These are phyloP conservation scores for Manduca sexta DNA, from an alignment of 1,140 invertebrate genomes.

Conservation along the genomic window DNA sequence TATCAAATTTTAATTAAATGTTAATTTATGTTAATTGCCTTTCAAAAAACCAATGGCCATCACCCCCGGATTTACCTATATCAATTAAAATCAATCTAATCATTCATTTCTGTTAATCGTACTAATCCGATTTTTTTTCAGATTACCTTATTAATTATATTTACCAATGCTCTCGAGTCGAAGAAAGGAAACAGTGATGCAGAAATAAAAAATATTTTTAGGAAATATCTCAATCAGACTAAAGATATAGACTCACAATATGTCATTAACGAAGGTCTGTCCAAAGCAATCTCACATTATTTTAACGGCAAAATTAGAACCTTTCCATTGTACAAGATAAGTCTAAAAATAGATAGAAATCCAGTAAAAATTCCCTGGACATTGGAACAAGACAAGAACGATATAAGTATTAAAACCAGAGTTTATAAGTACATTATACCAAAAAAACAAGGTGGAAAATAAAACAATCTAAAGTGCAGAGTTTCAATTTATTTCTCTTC, in stretches of 20 bases:
- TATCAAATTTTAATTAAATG: no score
- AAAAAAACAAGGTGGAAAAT: background rate
- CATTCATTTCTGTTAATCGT: no score
- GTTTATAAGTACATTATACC: background rate
- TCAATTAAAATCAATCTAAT: no score
- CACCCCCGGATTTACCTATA: no score
- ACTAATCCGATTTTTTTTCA: no score
- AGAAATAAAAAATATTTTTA: constrained; percentile 27
- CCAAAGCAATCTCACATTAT: constrained; percentile 37
- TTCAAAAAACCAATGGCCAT: no score
- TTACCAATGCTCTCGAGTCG: constrained; percentile 14
- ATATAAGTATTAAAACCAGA: constrained; percentile 1
- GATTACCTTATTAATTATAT: background rate
- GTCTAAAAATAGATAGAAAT: constrained; percentile 42
- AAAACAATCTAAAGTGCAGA: background rate
- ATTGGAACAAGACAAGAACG: constrained; percentile 18
- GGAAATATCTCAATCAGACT: constrained; percentile 34
- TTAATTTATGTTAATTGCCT: no score
- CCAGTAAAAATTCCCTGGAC: constrained; percentile 60
- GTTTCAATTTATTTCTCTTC: no score
- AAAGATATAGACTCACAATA: constrained; percentile 40
- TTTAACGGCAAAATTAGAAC: constrained; percentile 46
- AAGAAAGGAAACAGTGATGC: constrained; percentile 14
- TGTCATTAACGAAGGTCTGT: constrained; percentile 44
- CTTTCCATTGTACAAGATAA: constrained; percentile 49